Conservation (phyloP, 2,113 vertebrate species). For the Scytalopus superciliaris region DNA sequence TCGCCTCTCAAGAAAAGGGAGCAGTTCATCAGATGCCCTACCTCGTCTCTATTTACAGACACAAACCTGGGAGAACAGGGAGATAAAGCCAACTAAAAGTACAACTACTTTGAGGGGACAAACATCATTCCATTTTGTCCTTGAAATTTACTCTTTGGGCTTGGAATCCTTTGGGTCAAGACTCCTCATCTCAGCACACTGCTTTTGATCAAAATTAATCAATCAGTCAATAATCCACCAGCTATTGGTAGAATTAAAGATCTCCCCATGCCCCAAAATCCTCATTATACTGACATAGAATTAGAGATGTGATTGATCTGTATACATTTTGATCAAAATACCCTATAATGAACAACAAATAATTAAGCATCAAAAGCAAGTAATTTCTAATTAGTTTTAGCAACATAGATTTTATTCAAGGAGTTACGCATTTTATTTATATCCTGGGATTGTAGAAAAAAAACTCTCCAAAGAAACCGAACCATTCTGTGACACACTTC, state of each 20-base stretch:
- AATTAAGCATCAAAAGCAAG: not conserved
- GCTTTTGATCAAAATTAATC: not conserved
- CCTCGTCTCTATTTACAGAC: not conserved
- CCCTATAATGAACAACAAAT: not conserved
- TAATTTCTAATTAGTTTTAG: not conserved
- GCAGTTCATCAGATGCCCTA: not conserved
- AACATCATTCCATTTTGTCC: not conserved
- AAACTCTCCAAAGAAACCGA: fast-evolving
- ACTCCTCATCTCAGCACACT: not conserved
- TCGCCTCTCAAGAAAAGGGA: not conserved
- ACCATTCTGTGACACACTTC: not conserved
- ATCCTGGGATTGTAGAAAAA: not conserved
- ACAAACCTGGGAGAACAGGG: not conserved
- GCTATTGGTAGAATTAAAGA: not conserved
- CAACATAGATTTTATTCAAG: not conserved
- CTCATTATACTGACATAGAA: not conserved
- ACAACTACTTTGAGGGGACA: not conserved
- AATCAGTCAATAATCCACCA: not conserved
- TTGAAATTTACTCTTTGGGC: not conserved
- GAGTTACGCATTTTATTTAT: not conserved
- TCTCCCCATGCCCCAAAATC: not conserved
- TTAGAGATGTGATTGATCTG: not conserved
- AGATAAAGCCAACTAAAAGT: not conserved
- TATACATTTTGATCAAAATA: not conserved
- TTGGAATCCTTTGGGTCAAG: not conserved